These are phyloP conservation scores for Plumapathes pennacea DNA, from an alignment of 92 coral and sea anemone species.

Conservation along the genomic window DNA sequence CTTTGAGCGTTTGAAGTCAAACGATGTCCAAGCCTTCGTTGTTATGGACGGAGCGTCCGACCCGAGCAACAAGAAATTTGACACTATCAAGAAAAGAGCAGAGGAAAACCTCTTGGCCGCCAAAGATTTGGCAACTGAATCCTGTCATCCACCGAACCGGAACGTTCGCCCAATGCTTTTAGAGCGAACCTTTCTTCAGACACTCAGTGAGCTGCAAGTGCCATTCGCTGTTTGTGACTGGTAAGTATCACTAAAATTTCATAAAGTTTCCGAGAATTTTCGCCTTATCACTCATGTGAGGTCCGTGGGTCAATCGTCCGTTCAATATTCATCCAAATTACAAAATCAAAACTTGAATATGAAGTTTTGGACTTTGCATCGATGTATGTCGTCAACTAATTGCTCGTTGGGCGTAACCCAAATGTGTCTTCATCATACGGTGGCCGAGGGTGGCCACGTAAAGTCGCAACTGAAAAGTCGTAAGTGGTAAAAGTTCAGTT, in stretches of 20 bases:
- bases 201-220: conserved; percentile 39
- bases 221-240: conserved; percentile 77
- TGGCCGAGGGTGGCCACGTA: too few species aligned
- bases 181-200: conserved; percentile 43
- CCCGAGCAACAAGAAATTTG: conserved; percentile 66
- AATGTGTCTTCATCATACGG: too few species aligned
- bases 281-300: too few species aligned
- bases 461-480: too few species aligned
- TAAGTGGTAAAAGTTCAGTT: too few species aligned
- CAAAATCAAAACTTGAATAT: too few species aligned
- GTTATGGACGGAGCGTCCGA: conserved; percentile 77
- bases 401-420: too few species aligned
- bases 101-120: conserved; percentile 27
- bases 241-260: conserved; percentile 46
- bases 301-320: too few species aligned
- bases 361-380: too few species aligned
- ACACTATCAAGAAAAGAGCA: conserved; percentile 40
- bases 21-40: conserved; percentile 60
- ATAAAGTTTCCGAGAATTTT: too few species aligned
- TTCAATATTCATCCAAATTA: too few species aligned
- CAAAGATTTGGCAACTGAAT: conserved; percentile 20
- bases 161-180: conserved; percentile 57
- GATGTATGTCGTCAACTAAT: too few species aligned
- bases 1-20: conserved; percentile 53
- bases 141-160: not conserved